Evolutionary conservation across 2,797 vertebrate species (phyloP).

Genomic region (Tokudaia tokunoshimensis): DNA sequence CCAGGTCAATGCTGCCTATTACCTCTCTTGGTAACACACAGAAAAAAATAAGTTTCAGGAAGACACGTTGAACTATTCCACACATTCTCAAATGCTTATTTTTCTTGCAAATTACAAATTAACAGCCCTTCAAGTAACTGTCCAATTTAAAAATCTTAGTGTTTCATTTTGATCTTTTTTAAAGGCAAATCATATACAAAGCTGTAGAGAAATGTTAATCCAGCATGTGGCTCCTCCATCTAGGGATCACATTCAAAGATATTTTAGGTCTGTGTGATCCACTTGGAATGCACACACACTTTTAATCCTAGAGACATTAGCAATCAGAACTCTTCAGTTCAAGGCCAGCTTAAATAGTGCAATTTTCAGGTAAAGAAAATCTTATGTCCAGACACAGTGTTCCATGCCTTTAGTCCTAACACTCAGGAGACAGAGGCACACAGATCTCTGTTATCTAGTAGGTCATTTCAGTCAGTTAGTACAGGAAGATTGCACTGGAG

Average conservation of each 20-base stretch:
- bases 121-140: neutral
- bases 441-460: too few species aligned
- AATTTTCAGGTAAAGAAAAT: neutral
- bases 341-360: neutral
- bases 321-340: neutral
- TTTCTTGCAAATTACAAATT: neutral
- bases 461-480: too few species aligned
- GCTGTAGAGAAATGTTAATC: neutral
- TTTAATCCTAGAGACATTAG: neutral
- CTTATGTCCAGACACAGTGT: too few species aligned
- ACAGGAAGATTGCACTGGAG: too few species aligned
- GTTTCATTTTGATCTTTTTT: neutral
- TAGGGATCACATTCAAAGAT: neutral
- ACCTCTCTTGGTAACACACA: neutral
- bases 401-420: too few species aligned
- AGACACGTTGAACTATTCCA: neutral
- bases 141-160: neutral
- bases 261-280: neutral
- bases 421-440: too few species aligned
- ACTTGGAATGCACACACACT: neutral
- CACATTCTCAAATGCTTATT: neutral
- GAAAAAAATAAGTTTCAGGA: neutral
- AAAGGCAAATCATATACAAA: neutral
- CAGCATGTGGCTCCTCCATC: neutral
- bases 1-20: neutral